Evolutionary conservation across 2,113 vertebrate species (phyloP), one percentile per base, ranked within the genome.

Genomic region (Coturnix japonica): DNA sequence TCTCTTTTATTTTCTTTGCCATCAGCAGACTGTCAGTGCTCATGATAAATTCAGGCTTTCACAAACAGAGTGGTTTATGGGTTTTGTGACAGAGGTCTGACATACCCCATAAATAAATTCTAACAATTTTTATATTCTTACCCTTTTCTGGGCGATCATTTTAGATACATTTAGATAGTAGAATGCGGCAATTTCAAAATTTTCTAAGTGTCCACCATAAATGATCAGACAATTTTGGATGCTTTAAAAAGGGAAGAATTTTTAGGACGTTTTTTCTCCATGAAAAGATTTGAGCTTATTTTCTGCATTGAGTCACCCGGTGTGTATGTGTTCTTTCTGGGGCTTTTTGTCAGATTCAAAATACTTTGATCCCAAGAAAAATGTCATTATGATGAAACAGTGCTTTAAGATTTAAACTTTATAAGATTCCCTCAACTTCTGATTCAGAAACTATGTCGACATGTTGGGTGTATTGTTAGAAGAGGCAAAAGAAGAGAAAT

Each of bases 1-100:
- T 96, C 91, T 91, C 51, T 94, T 75, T 81, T 60, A 73, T 91
- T 88, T 78, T 76, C 41, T 85, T 89, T 87, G 86, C 59, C 83
- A 84, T 85, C 85, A 90, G 78, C 78, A 91, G 61, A 19, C 35
- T 89, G 28, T 85, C 73, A 80, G 43, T 86, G 63, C 80, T 76
- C 93, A 53, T 1, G 7, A 81, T 91, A 94, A 91, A 87, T 90
- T 67, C 0, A 1, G 77, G 37, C 89, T 94, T 83, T 78, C 47
- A 30, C 31, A 92, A 81, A 67, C 67, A 90, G 43, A 7, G 2
- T 54, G 16, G 21, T 71, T 90, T 69, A 88, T 23, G 79, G 31
- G n/a, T 59, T 91, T 87, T 89, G 61, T 41, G 61, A 44, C 81
- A 39, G 7, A 31, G 35, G 43, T 92, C 66, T 85, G 25, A 71